Percentiles rank a stretch among this genome's conserved stretches.
Conservation (phyloP, 2,797 vertebrate species). For the Novumbra hubbsi region DNA sequence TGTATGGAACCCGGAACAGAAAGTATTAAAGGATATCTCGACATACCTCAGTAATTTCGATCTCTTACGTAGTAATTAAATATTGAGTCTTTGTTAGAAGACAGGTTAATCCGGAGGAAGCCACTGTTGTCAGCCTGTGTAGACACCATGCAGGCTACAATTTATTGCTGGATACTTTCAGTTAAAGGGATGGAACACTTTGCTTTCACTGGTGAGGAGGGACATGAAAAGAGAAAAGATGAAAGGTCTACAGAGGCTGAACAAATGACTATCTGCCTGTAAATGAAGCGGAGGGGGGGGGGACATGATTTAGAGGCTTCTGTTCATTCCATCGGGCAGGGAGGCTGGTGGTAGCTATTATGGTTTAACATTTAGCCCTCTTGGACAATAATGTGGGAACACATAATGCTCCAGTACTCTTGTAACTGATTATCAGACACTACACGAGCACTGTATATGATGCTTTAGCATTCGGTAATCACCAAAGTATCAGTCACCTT, state of each 20-base stretch:
- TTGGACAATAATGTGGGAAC: slow-evolving; percentile 26
- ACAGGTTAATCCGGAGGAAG: slow-evolving; percentile 26
- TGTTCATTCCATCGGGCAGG: slow-evolving; percentile 46
- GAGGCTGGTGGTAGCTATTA: slow-evolving; percentile 48
- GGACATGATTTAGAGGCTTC: slow-evolving; percentile 55
- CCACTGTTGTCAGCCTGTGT: slow-evolving; percentile 11
- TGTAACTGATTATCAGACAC: slow-evolving; percentile 41
- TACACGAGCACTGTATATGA: slow-evolving; percentile 19
- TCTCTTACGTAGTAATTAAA: too few species aligned
- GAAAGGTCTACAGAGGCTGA: slow-evolving; percentile 47
- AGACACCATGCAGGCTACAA: slow-evolving; percentile 31
- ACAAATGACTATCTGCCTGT: slow-evolving; percentile 54
- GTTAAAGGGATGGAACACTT: slow-evolving; percentile 55
- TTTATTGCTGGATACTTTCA: slow-evolving; percentile 45
- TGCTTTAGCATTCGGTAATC: slow-evolving; percentile 35
- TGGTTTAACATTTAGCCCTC: slow-evolving; percentile 36
- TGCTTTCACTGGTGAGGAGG: slow-evolving; percentile 29
- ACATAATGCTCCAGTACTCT: not conserved
- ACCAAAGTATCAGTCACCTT: slow-evolving; percentile 45
- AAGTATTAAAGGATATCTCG: too few species aligned
- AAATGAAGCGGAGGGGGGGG: slow-evolving; percentile 46
- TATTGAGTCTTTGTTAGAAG: slow-evolving; percentile 6
- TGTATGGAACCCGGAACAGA: too few species aligned
- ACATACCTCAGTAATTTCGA: too few species aligned
- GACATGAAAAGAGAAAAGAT: slow-evolving; percentile 48